Conservation (phyloP, 2,888 invertebrate species). For the Alentia gelatinosa region DNA sequence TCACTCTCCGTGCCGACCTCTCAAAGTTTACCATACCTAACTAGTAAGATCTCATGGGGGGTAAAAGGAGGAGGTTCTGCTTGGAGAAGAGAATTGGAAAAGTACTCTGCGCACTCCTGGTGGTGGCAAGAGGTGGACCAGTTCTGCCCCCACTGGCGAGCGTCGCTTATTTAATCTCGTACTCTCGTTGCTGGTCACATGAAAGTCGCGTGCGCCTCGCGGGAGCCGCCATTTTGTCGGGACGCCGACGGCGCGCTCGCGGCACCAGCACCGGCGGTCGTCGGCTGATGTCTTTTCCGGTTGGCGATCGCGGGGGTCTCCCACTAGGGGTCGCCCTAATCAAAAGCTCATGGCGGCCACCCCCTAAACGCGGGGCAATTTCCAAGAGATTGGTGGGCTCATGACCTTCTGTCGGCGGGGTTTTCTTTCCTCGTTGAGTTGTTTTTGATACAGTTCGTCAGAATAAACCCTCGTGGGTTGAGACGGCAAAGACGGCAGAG, state of each 20-base stretch:
- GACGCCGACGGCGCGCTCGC: not conserved
- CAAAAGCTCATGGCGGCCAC: not conserved
- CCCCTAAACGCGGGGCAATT: not conserved
- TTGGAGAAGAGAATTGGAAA: not conserved
- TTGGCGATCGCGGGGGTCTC: not conserved
- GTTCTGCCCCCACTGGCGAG: not conserved
- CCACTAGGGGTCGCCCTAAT: conserved; percentile 20
- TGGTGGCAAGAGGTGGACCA: not conserved
- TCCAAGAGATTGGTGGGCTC: not conserved
- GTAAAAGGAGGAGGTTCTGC: not conserved
- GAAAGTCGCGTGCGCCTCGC: not conserved
- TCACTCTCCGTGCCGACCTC: not conserved
- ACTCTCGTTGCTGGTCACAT: not conserved
- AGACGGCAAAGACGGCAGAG: not conserved
- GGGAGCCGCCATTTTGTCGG: not conserved
- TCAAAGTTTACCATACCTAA: not conserved
- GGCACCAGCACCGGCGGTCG: not conserved
- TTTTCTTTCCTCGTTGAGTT: too few species aligned
- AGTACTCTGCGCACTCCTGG: not conserved
- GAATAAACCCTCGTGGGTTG: not conserved
- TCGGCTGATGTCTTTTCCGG: conserved; percentile 15
- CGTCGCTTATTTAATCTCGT: conserved; percentile 9
- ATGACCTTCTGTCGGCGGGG: too few species aligned
- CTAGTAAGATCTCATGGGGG: too few species aligned
- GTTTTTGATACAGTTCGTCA: not conserved